These are phyloP conservation scores for Loris lydekkerianus DNA, from an alignment of 2,797 vertebrate species.

Conservation along the genomic window DNA sequence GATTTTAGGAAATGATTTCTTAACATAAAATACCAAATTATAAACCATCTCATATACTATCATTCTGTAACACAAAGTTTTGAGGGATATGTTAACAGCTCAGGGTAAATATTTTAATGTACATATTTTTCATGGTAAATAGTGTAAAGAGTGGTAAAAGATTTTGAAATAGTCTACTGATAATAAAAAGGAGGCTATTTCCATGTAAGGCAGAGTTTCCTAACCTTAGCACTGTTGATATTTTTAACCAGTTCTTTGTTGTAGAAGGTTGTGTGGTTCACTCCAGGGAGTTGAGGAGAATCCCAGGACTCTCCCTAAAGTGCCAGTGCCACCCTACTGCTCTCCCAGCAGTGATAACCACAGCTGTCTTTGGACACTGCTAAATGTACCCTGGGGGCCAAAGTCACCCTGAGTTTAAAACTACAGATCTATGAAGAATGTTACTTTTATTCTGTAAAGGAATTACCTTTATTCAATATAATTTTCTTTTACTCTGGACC, in stretches of 20 bases:
- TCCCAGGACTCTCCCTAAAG: neutral
- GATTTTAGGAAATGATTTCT: slow-evolving; percentile 28
- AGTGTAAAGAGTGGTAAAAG: neutral
- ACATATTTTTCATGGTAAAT: slow-evolving; percentile 19
- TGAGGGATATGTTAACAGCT: neutral
- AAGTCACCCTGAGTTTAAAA: slow-evolving; percentile 4
- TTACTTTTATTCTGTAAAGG: slow-evolving; percentile 1
- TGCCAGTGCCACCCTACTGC: no score
- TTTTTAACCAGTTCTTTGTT: neutral
- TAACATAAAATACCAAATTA: slow-evolving; percentile 12
- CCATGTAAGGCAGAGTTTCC: neutral
- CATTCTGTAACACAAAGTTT: neutral
- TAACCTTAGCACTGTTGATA: neutral
- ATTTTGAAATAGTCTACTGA: neutral
- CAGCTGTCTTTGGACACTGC: neutral
- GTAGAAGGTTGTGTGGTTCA: rapidly evolving
- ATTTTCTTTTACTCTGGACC: neutral
- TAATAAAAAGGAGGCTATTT: slow-evolving; percentile 2
- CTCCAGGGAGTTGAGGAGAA: rapidly evolving
- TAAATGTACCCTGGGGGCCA: neutral
- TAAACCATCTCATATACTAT: neutral
- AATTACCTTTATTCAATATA: slow-evolving; percentile 30
- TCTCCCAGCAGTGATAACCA: neutral
- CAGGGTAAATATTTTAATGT: neutral
- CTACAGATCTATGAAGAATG: neutral